Evolutionary conservation across 2,888 invertebrate species (phyloP).

Genomic region (Ditylenchus weischeri): DNA sequence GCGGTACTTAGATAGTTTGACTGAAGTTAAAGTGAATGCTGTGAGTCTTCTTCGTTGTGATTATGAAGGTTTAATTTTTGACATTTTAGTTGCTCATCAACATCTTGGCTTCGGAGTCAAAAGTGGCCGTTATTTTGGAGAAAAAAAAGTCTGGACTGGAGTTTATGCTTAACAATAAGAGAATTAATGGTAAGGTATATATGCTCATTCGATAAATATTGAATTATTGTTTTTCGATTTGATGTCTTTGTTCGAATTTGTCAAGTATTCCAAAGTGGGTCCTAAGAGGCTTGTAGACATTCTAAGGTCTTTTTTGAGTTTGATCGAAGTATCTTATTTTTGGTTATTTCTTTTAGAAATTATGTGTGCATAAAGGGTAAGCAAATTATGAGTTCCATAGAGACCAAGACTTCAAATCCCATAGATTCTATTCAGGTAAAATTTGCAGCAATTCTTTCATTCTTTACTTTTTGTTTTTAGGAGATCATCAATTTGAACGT

Average conservation of each 20-base stretch:
- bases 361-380: constrained; percentile 93
- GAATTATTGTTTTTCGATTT: too few relatives aligned
- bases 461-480: constrained; percentile 61
- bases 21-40: constrained; percentile 89
- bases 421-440: background rate
- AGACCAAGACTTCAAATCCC: constrained; percentile 58
- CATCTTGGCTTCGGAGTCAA: constrained; percentile 71
- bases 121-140: constrained; percentile 93
- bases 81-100: background rate
- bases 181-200: constrained; percentile 70
- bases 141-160: constrained; percentile 99
- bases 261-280: constrained; percentile 75
- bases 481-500: constrained; percentile 91
- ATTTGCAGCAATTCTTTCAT: too few relatives aligned
- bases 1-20: constrained; percentile 93
- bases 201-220: too few relatives aligned
- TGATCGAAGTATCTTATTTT: constrained; percentile 84
- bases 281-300: constrained; percentile 74
- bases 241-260: background rate
- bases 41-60: constrained; percentile 70
- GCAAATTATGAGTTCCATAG: constrained; percentile 84
- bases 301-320: too few relatives aligned
- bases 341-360: constrained; percentile 81
- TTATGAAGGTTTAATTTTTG: background rate
- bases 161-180: constrained; percentile 93